phyloP scores from a whole-genome alignment of 2,888 invertebrate genomes.

The Phengaris alcon region DNA sequence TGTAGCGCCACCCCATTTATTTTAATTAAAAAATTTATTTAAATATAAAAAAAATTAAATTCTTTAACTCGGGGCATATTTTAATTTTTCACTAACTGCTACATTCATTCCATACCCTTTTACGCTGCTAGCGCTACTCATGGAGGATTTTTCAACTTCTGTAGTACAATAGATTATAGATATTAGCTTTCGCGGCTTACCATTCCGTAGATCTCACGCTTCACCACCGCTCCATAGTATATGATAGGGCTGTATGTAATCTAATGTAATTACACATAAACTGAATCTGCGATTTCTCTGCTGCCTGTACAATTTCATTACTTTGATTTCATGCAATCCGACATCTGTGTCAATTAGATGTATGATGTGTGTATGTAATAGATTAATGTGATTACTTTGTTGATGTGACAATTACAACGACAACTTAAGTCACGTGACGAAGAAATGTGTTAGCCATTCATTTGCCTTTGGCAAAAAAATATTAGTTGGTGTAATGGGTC shows the following conservation, averaged over 20 bases:
- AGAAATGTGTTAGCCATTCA: not conserved
- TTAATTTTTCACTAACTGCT: too few relatives aligned
- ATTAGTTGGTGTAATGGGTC: not conserved
- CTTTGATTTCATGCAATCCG: conserved; percentile 62
- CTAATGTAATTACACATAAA: conserved; percentile 63
- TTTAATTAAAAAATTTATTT: too few relatives aligned
- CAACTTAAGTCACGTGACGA: not conserved
- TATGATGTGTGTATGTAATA: conserved; percentile 17
- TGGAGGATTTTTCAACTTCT: too few relatives aligned
- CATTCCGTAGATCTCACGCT: too few relatives aligned
- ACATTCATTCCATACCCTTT: too few relatives aligned
- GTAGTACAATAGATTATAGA: too few relatives aligned
- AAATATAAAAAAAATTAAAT: too few relatives aligned
- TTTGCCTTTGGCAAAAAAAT: not conserved
- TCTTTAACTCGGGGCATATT: too few relatives aligned
- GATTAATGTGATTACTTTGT: conserved; percentile 28
- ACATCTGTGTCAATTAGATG: conserved; percentile 56
- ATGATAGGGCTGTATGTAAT: conserved; percentile 51
- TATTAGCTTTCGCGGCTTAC: too few relatives aligned
- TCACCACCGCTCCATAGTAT: too few relatives aligned
- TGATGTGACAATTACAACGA: not conserved
- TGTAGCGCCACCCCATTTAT: too few relatives aligned
- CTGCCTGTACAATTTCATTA: conserved; percentile 62
- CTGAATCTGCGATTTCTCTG: conserved; percentile 57
- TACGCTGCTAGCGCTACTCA: too few relatives aligned